These are phyloP conservation scores for Rugalucina vietnamica DNA, from an alignment of 2,888 invertebrate genomes.

Conservation along the genomic window DNA sequence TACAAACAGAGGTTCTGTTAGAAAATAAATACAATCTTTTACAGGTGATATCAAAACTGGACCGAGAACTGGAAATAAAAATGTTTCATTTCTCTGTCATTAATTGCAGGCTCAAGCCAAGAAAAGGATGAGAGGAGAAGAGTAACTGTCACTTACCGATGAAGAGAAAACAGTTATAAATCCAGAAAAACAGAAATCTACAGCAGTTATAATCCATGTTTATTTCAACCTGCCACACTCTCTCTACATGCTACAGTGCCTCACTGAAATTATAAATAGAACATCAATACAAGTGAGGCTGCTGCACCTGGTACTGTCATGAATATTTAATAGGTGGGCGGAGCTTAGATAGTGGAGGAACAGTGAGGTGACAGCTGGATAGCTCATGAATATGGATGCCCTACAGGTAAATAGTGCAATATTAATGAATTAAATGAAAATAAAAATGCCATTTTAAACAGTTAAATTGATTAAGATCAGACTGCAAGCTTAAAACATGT, in stretches of 20 bases:
- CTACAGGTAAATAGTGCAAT: too few relatives aligned
- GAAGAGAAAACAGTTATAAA: slow-evolving; percentile 12
- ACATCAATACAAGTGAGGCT: slow-evolving; percentile 17
- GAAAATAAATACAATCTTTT: too few relatives aligned
- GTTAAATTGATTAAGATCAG: too few relatives aligned
- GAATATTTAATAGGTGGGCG: slow-evolving; percentile 46
- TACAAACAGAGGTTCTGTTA: too few relatives aligned
- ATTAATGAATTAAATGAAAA: too few relatives aligned
- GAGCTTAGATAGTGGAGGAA: not conserved
- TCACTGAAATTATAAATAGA: slow-evolving; percentile 38
- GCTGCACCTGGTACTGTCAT: slow-evolving; percentile 57
- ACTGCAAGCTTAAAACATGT: too few relatives aligned
- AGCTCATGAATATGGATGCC: not conserved
- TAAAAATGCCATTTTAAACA: too few relatives aligned
- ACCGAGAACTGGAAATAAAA: too few relatives aligned
- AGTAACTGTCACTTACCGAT: slow-evolving; percentile 4
- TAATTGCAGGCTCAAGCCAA: too few relatives aligned
- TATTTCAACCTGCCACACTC: not conserved
- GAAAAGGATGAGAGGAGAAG: too few relatives aligned
- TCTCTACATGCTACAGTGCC: not conserved
- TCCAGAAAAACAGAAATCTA: slow-evolving; percentile 10
- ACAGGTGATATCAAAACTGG: too few relatives aligned
- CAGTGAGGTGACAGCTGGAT: not conserved
- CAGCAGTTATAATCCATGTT: slow-evolving; percentile 27
- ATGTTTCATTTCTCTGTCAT: too few relatives aligned